Evolutionary conservation across 2,888 invertebrate genomes (phyloP).

Genomic region (Euspilapteryx auroguttella): DNA sequence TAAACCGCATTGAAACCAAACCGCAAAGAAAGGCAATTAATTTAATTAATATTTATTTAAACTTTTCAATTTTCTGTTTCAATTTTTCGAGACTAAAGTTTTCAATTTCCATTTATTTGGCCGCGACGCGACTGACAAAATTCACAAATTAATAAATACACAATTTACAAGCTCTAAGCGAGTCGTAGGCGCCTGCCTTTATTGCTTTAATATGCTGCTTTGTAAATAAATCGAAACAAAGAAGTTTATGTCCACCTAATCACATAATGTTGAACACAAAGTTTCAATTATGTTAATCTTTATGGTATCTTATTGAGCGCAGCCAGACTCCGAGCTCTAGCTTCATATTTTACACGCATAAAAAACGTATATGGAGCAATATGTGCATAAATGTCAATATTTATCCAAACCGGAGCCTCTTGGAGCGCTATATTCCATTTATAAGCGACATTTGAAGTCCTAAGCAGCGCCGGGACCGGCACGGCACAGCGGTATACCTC

Average conservation of each 20-base stretch:
- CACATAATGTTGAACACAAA: slow-evolving; percentile 1
- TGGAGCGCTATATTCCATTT: slow-evolving; percentile 28
- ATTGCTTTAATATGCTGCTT: too few relatives aligned
- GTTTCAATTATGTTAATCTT: slow-evolving; percentile 52
- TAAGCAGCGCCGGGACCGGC: slow-evolving; percentile 23
- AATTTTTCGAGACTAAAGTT: too few relatives aligned
- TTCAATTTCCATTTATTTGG: too few relatives aligned
- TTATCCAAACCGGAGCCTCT: slow-evolving; percentile 22
- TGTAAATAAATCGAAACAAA: slow-evolving; percentile 13
- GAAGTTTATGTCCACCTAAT: slow-evolving; percentile 9
- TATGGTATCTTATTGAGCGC: slow-evolving; percentile 42
- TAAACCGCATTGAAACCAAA: too few relatives aligned
- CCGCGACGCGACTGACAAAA: too few relatives aligned
- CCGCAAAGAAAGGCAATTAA: too few relatives aligned
- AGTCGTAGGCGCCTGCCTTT: too few relatives aligned
- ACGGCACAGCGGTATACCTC: slow-evolving; percentile 46
- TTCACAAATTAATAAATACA: too few relatives aligned
- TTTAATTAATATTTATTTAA: too few relatives aligned
- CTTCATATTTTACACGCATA: slow-evolving; percentile 56
- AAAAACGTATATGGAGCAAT: slow-evolving; percentile 59
- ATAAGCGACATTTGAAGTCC: slow-evolving; percentile 32
- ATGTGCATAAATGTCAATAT: slow-evolving; percentile 60
- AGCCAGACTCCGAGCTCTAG: slow-evolving; percentile 34
- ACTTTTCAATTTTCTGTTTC: too few relatives aligned
- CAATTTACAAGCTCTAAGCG: too few relatives aligned